phyloP scores from a whole-genome alignment of 1,140 invertebrate genomes.

The Rhopalosiphum maidis region DNA sequence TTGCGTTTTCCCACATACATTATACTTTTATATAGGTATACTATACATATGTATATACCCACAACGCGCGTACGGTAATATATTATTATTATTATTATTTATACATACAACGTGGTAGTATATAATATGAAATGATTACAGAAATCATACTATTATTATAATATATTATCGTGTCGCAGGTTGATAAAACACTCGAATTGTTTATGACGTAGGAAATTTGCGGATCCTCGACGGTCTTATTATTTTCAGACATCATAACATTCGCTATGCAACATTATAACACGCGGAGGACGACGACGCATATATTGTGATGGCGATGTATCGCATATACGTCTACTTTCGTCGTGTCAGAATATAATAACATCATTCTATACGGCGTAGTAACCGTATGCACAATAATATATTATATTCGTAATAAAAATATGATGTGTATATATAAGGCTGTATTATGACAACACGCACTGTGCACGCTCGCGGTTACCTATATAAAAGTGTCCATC shows the following conservation, averaged over 20 bases:
- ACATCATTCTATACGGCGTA: not conserved
- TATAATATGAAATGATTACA: not conserved
- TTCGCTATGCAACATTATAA: not conserved
- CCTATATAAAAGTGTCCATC: not conserved
- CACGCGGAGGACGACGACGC: not conserved
- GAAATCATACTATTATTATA: not conserved
- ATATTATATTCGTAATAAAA: slow-evolving; percentile 17
- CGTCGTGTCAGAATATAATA: not conserved
- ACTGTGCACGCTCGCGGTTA: not conserved
- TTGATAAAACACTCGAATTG: not conserved
- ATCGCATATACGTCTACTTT: not conserved
- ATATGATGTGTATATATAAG: not conserved
- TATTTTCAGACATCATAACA: slow-evolving; percentile 6
- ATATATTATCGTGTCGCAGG: not conserved
- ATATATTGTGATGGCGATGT: not conserved
- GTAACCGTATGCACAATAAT: not conserved
- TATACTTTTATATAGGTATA: not conserved
- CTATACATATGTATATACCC: not conserved
- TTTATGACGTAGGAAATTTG: not conserved
- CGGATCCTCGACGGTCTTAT: not conserved
- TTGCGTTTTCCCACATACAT: not conserved
- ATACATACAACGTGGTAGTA: not conserved
- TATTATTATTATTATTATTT: not conserved
- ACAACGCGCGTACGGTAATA: not conserved
- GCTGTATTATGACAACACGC: not conserved